phyloP scores from a whole-genome alignment of 23 tunicate genomes.

The Halocynthia roretzi region DNA sequence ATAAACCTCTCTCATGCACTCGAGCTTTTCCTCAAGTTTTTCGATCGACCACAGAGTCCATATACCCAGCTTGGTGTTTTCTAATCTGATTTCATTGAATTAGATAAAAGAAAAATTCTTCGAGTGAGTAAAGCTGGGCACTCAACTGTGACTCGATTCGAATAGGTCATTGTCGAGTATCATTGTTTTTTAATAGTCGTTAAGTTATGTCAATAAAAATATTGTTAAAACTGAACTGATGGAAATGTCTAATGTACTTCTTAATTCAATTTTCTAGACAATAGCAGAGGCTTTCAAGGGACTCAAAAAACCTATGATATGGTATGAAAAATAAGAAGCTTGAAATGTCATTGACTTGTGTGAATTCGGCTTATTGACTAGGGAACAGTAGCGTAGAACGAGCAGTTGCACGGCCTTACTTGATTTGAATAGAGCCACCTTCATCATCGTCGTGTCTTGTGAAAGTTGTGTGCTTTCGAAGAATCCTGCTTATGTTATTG shows the following conservation, averaged over 20 bases:
- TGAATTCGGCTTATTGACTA: background rate
- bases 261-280: too few species aligned
- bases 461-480: constrained; percentile 39
- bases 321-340: background rate
- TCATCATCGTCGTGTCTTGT: constrained; percentile 29
- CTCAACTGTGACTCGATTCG: background rate
- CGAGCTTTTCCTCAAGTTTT: constrained; percentile 66
- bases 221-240: background rate
- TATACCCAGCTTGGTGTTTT: constrained; percentile 55
- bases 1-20: constrained; percentile 56
- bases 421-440: constrained; percentile 9
- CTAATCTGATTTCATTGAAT: constrained; percentile 20
- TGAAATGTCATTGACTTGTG: background rate
- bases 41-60: constrained; percentile 82
- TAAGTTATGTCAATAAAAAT: background rate
- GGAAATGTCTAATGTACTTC: too few species aligned
- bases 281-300: too few species aligned
- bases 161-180: background rate
- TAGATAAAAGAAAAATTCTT: too few species aligned
- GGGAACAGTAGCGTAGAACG: background rate
- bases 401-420: background rate
- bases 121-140: background rate
- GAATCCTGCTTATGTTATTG: constrained; percentile 45
- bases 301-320: background rate
- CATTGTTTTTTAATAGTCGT: too few species aligned